Evolutionary conservation across 2,113 vertebrate species (phyloP).

Genomic region (Platichthys flesus): DNA sequence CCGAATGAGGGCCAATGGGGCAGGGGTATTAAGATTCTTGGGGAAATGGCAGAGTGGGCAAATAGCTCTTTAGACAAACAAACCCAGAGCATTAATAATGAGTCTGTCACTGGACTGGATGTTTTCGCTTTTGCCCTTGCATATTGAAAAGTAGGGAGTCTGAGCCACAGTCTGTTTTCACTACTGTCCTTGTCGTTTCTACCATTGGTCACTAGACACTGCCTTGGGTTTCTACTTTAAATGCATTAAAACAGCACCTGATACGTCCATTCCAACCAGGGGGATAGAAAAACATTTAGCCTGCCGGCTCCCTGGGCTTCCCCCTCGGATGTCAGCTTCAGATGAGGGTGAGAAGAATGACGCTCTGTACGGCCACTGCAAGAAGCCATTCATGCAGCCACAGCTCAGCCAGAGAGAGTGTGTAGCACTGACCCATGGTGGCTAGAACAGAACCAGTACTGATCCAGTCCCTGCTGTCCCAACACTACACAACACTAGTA

Average conservation of each 20-base stretch:
- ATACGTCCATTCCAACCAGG: constrained; percentile 79
- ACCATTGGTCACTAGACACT: constrained; percentile 70
- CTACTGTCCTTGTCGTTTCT: constrained; percentile 76
- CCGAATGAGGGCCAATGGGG: constrained; percentile 48
- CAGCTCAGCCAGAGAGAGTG: constrained; percentile 64
- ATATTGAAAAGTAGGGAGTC: constrained; percentile 15
- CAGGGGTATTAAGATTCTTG: constrained; percentile 80
- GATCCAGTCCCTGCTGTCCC: constrained; percentile 72
- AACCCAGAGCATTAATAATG: constrained; percentile 78
- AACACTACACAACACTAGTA: constrained; percentile 70
- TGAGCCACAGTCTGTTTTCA: constrained; percentile 66
- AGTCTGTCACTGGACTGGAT: constrained; percentile 74
- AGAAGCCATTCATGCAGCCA: constrained; percentile 79
- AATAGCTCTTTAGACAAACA: constrained; percentile 81
- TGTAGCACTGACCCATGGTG: constrained; percentile 65
- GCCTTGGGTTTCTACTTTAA: constrained; percentile 78
- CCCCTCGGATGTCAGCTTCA: constrained; percentile 78
- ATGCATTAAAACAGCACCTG: constrained; percentile 84
- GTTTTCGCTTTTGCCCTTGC: constrained; percentile 68
- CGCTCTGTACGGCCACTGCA: constrained; percentile 82
- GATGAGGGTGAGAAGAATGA: constrained; percentile 81
- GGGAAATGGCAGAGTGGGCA: constrained; percentile 81
- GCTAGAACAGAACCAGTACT: constrained; percentile 78
- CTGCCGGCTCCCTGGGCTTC: constrained; percentile 77
- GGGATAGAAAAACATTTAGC: constrained; percentile 83